These are phyloP conservation scores for Myotis yumanensis DNA, from an alignment of 2,113 vertebrate genomes.

Conservation along the genomic window DNA sequence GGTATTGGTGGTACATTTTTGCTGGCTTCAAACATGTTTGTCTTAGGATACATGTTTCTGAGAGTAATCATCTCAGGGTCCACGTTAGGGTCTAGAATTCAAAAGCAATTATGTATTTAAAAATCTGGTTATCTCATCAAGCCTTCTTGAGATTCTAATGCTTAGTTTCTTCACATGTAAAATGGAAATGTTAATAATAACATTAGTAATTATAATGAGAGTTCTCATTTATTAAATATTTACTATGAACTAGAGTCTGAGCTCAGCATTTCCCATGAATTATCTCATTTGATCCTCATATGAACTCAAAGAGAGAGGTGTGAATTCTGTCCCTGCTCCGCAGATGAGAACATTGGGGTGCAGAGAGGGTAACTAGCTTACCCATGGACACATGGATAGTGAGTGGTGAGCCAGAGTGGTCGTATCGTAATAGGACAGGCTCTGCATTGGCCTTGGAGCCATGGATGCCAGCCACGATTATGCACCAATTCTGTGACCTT, in stretches of 20 bases:
- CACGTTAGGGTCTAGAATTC: background rate
- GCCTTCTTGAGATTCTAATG: background rate
- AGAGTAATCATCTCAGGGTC: background rate
- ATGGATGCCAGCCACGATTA: background rate
- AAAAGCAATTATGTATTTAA: slow-evolving; percentile 12
- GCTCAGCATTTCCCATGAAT: background rate
- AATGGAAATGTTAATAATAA: background rate
- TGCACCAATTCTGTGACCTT: background rate
- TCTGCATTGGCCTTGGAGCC: background rate
- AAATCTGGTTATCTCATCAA: background rate
- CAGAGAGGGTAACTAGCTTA: background rate
- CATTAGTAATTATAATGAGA: background rate
- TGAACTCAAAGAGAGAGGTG: background rate
- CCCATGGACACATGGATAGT: background rate
- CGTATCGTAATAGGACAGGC: background rate
- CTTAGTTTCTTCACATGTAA: background rate
- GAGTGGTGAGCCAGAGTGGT: background rate
- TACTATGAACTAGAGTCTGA: background rate
- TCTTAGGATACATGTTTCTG: background rate
- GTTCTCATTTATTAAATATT: background rate
- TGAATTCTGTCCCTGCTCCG: background rate
- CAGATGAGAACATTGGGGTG: background rate
- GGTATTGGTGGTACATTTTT: background rate
- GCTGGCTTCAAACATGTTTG: background rate
- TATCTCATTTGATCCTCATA: background rate